Evolutionary conservation across 2,888 invertebrate species (phyloP).

Genomic region (Caenorhabditis virilis): DNA sequence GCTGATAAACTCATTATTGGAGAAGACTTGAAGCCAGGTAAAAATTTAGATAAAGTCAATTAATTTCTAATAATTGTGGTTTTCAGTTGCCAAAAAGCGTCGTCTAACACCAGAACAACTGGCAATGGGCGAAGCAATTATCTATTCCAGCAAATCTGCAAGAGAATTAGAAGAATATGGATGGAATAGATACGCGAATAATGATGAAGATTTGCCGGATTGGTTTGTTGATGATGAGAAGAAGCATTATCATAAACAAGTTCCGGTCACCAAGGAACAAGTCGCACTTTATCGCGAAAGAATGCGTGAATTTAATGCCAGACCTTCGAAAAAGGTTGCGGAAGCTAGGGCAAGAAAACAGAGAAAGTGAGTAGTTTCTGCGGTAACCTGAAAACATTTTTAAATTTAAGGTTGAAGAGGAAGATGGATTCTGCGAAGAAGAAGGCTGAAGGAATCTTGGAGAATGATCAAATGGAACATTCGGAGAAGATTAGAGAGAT

Average conservation of each 20-base stretch:
- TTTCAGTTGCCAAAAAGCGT: constrained; percentile 49
- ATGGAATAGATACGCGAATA: constrained; percentile 78
- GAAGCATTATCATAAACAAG: constrained; percentile 83
- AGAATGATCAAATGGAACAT: constrained; percentile 83
- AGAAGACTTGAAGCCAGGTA: constrained; percentile 38
- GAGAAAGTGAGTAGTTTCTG: constrained; percentile 72
- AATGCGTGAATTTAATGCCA: constrained; percentile 81
- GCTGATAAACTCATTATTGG: constrained; percentile 44
- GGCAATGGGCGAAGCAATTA: constrained; percentile 88
- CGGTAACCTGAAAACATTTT: no score
- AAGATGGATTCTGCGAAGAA: constrained; percentile 88
- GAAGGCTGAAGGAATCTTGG: constrained; percentile 83
- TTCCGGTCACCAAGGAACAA: constrained; percentile 76
- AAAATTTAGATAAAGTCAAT: no score
- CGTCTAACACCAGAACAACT: constrained; percentile 85
- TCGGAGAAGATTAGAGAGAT: constrained; percentile 78
- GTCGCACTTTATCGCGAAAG: constrained; percentile 83
- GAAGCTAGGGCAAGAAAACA: constrained; percentile 98
- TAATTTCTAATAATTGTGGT: no score
- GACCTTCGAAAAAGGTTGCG: constrained; percentile 94
- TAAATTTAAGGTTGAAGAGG: constrained; percentile 75
- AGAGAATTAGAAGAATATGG: constrained; percentile 75
- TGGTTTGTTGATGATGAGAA: constrained; percentile 96
- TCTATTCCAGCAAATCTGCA: constrained; percentile 86
- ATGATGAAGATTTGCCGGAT: constrained; percentile 87